A percentile compares a stretch with the other conserved stretches of the same genome.
phyloP scores from a whole-genome alignment of 2,888 invertebrate species.

The Isoperla grammatica region DNA sequence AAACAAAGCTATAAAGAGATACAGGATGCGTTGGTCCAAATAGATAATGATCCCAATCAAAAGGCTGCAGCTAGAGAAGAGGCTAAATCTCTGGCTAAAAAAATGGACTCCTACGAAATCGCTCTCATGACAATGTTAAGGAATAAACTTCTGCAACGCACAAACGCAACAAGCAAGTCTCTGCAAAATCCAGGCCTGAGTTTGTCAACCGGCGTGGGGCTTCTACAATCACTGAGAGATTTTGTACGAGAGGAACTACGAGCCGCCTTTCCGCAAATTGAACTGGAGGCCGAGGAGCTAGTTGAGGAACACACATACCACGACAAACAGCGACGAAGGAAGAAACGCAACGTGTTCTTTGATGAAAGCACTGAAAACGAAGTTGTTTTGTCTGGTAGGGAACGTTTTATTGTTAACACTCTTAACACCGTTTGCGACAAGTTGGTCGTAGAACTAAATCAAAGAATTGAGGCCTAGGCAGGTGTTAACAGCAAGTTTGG shows the following conservation, averaged over 20 bases:
- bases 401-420: too few relatives aligned
- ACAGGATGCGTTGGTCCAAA: constrained; percentile 18
- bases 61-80: constrained; percentile 29
- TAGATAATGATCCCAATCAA: constrained; percentile 23
- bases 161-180: constrained; percentile 31
- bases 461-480: too few relatives aligned
- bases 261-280: too few relatives aligned
- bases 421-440: too few relatives aligned
- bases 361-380: too few relatives aligned
- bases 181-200: constrained; percentile 21
- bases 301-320: too few relatives aligned
- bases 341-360: too few relatives aligned
- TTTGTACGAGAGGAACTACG: not conserved
- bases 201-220: not conserved
- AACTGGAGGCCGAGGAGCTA: too few relatives aligned
- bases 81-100: constrained; percentile 30
- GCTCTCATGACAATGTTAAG: constrained; percentile 29
- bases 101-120: constrained; percentile 33
- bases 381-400: too few relatives aligned
- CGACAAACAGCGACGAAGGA: too few relatives aligned
- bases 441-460: too few relatives aligned
- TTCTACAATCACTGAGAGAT: not conserved
- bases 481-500: too few relatives aligned
- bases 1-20: not conserved
- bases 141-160: constrained; percentile 31